Percentiles rank a stretch among this genome's conserved stretches.
Evolutionary conservation across 2,797 vertebrate species (phyloP).

Genomic region (Heliangelus exortis): DNA sequence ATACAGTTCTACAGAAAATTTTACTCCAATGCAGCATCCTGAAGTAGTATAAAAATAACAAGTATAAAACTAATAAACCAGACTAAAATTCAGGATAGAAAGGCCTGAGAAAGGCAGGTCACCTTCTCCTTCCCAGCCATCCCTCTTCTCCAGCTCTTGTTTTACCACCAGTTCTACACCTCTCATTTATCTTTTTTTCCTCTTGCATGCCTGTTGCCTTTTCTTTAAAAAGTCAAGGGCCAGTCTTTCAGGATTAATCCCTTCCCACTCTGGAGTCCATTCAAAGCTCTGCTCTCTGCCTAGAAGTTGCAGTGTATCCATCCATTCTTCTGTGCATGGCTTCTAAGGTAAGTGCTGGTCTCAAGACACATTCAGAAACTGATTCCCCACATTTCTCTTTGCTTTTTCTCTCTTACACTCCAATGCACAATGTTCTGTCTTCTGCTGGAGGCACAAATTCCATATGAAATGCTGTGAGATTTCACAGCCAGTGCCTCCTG

Average conservation of each 20-base stretch:
- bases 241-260: background rate
- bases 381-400: slow-evolving; percentile 8
- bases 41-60: background rate
- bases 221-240: background rate
- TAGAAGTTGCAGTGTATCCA: background rate
- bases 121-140: background rate
- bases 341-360: background rate
- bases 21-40: background rate
- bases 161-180: background rate
- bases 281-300: background rate
- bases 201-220: background rate
- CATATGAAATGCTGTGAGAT: background rate
- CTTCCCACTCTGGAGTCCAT: background rate
- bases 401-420: background rate
- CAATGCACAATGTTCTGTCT: background rate
- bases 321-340: background rate
- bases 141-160: background rate
- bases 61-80: background rate
- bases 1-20: background rate
- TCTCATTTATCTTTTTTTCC: background rate
- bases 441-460: background rate
- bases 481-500: background rate
- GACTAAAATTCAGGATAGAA: background rate
- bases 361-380: background rate
- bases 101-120: background rate